phyloP scores from a whole-genome alignment of 2,797 vertebrate genomes.

The Cottoperca gobio region DNA sequence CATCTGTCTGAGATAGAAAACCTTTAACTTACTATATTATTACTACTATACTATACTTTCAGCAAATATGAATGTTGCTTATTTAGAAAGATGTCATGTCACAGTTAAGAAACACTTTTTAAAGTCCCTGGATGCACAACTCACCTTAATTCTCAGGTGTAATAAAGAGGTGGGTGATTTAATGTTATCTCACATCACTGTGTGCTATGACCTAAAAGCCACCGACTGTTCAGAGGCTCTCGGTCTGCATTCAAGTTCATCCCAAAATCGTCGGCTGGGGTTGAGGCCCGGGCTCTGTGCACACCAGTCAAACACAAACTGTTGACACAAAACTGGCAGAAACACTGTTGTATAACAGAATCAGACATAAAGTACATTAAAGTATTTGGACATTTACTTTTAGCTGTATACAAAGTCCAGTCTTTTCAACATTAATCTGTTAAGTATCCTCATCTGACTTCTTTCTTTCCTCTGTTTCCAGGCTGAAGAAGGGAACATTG shows the following conservation, averaged over 20 bases:
- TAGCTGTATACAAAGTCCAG: neutral
- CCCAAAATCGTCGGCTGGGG: too few relatives aligned
- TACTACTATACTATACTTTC: neutral
- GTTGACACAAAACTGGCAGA: neutral
- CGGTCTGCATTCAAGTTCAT: too few relatives aligned
- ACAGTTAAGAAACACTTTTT: neutral
- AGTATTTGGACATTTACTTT: neutral
- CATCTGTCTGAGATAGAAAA: neutral
- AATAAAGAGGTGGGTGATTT: neutral
- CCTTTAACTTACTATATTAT: neutral
- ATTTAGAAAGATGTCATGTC: neutral
- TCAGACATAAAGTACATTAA: neutral
- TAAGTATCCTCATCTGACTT: constrained; percentile 1
- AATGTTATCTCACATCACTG: neutral
- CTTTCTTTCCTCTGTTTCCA: constrained; percentile 70
- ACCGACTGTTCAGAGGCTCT: too few relatives aligned
- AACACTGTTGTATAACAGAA: neutral
- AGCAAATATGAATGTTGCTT: neutral
- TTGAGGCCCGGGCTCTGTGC: too few relatives aligned
- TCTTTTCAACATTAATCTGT: neutral
- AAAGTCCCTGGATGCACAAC: neutral
- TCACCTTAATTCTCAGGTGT: neutral
- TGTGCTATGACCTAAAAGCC: neutral
- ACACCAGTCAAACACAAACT: too few relatives aligned
- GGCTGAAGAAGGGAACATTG: constrained; percentile 98